Evolutionary conservation across 2,888 invertebrate species (phyloP).

Genomic region (Crematogaster levior): DNA sequence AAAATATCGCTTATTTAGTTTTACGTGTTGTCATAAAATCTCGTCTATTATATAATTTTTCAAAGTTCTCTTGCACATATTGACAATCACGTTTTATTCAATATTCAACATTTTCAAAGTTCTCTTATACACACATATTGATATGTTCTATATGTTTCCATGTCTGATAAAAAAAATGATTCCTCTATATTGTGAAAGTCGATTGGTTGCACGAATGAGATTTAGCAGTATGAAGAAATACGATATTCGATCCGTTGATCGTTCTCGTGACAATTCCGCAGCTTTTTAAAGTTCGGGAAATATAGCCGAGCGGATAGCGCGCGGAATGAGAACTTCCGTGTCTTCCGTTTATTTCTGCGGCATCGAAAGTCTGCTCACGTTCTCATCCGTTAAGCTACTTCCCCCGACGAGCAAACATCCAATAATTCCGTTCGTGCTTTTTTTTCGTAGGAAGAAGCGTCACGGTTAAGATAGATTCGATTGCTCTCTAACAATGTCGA

Average conservation of each 20-base stretch:
- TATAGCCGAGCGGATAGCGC: constrained; percentile 48
- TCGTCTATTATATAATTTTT: no score
- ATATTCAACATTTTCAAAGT: not conserved
- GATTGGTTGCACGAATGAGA: constrained; percentile 16
- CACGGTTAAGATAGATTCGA: constrained; percentile 69
- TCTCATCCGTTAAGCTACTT: constrained; percentile 76
- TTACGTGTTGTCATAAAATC: no score
- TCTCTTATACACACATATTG: not conserved
- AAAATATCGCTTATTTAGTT: no score
- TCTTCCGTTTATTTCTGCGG: constrained; percentile 65
- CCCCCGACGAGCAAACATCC: constrained; percentile 76
- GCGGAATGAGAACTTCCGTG: constrained; percentile 53
- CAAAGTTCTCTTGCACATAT: not conserved
- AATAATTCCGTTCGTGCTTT: constrained; percentile 76
- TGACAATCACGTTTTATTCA: not conserved
- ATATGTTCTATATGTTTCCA: not conserved
- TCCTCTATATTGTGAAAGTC: not conserved
- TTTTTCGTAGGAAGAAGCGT: constrained; percentile 63
- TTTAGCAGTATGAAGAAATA: constrained; percentile 10
- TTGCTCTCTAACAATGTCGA: constrained; percentile 49
- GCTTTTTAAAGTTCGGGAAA: constrained; percentile 60
- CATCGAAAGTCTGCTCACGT: constrained; percentile 73
- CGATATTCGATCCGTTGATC: constrained; percentile 49
- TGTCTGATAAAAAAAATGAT: constrained; percentile 3
- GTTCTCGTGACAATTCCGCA: constrained; percentile 53